Base-by-base conservation (phyloP, 2,113 vertebrate species). In the Vidua chalybeata region DNA sequence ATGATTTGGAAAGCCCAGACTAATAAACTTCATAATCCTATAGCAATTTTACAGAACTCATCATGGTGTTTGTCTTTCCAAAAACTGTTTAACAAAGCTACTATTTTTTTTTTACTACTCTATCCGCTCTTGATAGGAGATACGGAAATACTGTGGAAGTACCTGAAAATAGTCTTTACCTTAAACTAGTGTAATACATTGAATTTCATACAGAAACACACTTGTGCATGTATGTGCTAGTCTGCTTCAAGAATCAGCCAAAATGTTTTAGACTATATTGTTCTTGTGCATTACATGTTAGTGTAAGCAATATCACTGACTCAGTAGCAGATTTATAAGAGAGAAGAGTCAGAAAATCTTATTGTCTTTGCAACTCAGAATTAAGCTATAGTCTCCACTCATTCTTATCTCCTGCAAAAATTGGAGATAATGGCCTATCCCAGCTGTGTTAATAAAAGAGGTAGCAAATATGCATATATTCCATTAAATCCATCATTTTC, bases 401-500 rank as follows among this genome's bases (percentile, higher is more conserved):
- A 73, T 51, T 94, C 63, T 76, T 84, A 92, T 72, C 61, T 89
- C 27, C 84, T 62, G 73, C 66, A 97, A 87, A 87, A 75, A 89
- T 24, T 31, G 35, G 66, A 93, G 24, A 85, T 84, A 93, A 97
- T 96, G 45, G 48, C 97, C 59, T 92, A 75, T 77, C 72, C 33
- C n/a, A 90, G n/a, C 15, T 31, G 30, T 21, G 56, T 96, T 97
- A 96, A 95, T 95, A 97, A 95, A 13, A 91, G 61, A 93, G 22
- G 66, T 89, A 84, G 41, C 33, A 96, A 94, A 64, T 87, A 87
- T 88, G 82, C 43, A 87, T 90, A 93, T 83, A 95, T 97, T 94
- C 46, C 61, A 43, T 88, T 95, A 92, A 94, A 91, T 93, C 95
- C 8, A 90, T 96, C 13, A 88, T 79, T 94, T 87, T 92, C 67